Evolutionary conservation across 2,113 vertebrate species (phyloP), one percentile per base, ranked within the genome.

Genomic region (Cardinalis cardinalis): DNA sequence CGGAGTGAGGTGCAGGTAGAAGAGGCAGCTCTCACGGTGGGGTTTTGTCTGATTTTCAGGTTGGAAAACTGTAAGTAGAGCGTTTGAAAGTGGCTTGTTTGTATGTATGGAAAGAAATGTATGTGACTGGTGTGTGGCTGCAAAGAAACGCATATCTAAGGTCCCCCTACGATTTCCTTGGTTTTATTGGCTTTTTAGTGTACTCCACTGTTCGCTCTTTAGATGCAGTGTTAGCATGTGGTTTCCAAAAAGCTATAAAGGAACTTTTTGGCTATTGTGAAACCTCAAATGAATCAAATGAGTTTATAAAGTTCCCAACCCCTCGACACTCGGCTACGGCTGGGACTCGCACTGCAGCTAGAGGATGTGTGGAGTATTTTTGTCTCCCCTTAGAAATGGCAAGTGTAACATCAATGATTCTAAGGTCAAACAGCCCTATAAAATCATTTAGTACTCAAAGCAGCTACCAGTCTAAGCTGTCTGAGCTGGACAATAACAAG

Each of bases 181-280:
- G 43, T 68, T 94, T 95, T 95, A 89, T 76, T 71, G 78, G 90
- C 87, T 82, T 81, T 92, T 90, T 41, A 83, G 83, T 59, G 64
- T 82, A 86, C 84, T 92, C 88, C 77, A 9, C 77, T 48, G 68
- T 79, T 92, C 92, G 71, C 86, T 92, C 92, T 87, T 76, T 20
- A 82, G 78, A 95, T 78, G 90, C 84, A 76, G 28, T 7, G 86
- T 58, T 90, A 90, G 94, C 63, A 2, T 87, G 93, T 87, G 93
- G 76, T 92, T 96, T 91, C 95, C 94, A 85, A 95, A 94, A 86
- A 80, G 81, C 96, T 92, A 28, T 96, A 96, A 90, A 95, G 93
- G 86, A 96, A 96, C 91, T 95, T 96, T 83, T 92, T 87, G 92
- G 93, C 93, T 95, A 83, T 96, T 96, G 93, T 96, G 94, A 95